Evolutionary conservation across 2,113 vertebrate species (phyloP).

Genomic region (Riparia riparia): DNA sequence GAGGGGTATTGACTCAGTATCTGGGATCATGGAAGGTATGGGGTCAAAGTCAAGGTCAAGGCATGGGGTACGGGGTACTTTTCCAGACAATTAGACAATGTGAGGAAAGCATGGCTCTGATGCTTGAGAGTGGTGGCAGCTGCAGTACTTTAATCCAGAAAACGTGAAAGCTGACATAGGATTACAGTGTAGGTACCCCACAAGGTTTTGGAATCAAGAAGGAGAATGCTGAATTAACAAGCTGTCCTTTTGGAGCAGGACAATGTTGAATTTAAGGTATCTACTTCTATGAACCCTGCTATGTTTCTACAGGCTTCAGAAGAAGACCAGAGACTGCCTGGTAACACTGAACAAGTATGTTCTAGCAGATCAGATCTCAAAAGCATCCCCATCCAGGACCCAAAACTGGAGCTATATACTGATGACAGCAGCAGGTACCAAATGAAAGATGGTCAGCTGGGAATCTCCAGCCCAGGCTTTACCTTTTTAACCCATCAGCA

Average conservation of each 20-base stretch:
- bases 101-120: fast-evolving
- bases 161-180: not conserved
- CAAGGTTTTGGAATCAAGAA: not conserved
- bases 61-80: not conserved
- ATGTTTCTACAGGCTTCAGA: not conserved
- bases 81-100: not conserved
- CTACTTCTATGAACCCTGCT: not conserved
- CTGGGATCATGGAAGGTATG: not conserved
- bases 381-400: not conserved
- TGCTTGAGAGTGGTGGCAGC: not conserved
- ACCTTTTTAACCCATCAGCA: not conserved
- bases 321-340: not conserved
- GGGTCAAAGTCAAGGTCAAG: too few relatives aligned
- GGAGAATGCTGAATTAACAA: not conserved
- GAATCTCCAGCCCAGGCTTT: not conserved
- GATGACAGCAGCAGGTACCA: not conserved
- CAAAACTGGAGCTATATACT: not conserved
- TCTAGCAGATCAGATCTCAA: not conserved
- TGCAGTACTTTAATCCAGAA: not conserved
- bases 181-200: not conserved
- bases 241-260: not conserved
- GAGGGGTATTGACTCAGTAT: not conserved
- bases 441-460: not conserved
- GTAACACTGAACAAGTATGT: not conserved
- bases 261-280: not conserved